Base-by-base conservation (phyloP, 2,888 invertebrate species). In the Siphonodentalium dalli region DNA sequence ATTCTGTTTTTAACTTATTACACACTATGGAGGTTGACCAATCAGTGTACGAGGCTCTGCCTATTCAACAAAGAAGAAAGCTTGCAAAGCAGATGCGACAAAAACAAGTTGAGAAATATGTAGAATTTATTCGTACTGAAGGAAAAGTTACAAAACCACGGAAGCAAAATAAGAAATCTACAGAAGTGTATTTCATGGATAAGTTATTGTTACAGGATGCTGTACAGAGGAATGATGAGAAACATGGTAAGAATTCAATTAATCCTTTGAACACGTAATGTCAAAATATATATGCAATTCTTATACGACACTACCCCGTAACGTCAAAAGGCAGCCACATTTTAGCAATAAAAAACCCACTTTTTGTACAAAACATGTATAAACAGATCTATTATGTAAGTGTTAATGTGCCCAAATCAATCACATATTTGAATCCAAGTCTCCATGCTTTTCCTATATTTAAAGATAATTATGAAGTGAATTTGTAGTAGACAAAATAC, bases 161-260 rank as follows among this genome's bases (percentile, higher is more conserved):
- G 26, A 58, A 55, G 38, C 52, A 47, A 9, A 68, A 68, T 38
- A 66, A 58, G 42, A 61, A 48, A 40, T 50, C 54, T 4, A 59
- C 56, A 13, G 53, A 24, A 15, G 66, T 66, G 9, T 39, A 54
- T 2, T 70, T 69, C 37, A 27, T 41, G 7, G 20, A 48, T 8
- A 51, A 61, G 28, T 48, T 57, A 13, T 29, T 63, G 9, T 35
- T 71, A 8, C 65, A 65, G 44, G 62, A 62, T 46, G 71, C 71
- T 20, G 62, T 66, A 9, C 64, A 66, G 23, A 61, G 61, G 2
- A 68, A 66, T 50, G 59, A 70, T 53, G 69, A 70, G 29, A 65
- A 54, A 59, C 61, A 66, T 59, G 68, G 71, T 67, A 58, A 34
- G 38, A 26, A 11, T 5, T 29, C n/a, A n/a, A 5, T 4, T 26